Evolutionary conservation across 2,888 invertebrate species (phyloP).

Genomic region (Notodonta dromedarius): DNA sequence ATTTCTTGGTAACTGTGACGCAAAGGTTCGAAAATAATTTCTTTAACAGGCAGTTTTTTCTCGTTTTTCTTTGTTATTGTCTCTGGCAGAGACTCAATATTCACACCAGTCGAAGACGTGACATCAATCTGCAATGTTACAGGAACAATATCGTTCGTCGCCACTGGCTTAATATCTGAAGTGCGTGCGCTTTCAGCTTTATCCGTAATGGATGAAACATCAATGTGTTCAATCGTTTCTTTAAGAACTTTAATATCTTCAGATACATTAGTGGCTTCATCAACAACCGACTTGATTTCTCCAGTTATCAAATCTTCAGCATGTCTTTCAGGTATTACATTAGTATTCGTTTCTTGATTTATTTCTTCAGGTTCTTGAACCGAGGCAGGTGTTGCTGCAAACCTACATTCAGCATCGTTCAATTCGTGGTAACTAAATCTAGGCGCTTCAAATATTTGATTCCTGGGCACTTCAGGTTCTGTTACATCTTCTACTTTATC

Average conservation of each 20-base stretch:
- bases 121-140: background rate
- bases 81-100: background rate
- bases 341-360: background rate
- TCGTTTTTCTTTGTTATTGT: slow-evolving; percentile 8
- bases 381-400: slow-evolving; percentile 31
- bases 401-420: slow-evolving; percentile 55
- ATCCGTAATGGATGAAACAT: background rate
- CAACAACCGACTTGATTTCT: background rate
- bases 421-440: slow-evolving; percentile 56
- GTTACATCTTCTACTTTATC: slow-evolving; percentile 7
- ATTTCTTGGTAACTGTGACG: slow-evolving; percentile 55
- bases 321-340: background rate
- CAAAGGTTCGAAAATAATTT: slow-evolving; percentile 36
- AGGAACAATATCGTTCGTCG: background rate
- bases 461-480: slow-evolving; percentile 15
- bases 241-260: background rate
- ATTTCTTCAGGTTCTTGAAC: slow-evolving; percentile 10
- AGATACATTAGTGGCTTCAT: background rate
- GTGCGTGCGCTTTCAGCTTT: background rate
- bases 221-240: background rate
- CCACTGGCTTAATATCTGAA: background rate
- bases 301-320: background rate
- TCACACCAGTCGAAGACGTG: background rate
- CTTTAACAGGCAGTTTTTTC: slow-evolving; percentile 2
- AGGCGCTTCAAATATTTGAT: slow-evolving; percentile 46